Conservation (phyloP, 2,888 invertebrate species). For the Chrysotoxum bicinctum region DNA sequence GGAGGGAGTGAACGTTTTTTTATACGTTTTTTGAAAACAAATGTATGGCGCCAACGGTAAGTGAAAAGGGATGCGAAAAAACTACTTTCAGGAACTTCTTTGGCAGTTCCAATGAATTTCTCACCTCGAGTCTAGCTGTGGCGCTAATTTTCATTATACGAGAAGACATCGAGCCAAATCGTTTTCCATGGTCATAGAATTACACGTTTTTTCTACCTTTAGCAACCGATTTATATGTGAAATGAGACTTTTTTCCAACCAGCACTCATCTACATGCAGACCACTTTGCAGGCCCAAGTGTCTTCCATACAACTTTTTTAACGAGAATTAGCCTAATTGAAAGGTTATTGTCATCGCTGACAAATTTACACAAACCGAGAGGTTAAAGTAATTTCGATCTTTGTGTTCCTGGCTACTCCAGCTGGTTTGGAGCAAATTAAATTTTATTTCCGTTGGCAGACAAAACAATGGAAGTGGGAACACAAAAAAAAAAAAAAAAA, state of each 20-base stretch:
- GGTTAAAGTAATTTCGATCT: slow-evolving; percentile 55
- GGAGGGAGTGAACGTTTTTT: slow-evolving; percentile 14
- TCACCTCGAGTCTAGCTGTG: slow-evolving; percentile 32
- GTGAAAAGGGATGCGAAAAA: not conserved
- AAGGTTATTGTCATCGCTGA: slow-evolving; percentile 62
- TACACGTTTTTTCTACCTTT: slow-evolving; percentile 15
- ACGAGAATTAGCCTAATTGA: slow-evolving; percentile 64
- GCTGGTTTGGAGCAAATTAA: slow-evolving; percentile 46
- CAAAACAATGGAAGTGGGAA: slow-evolving; percentile 40
- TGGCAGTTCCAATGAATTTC: slow-evolving; percentile 48
- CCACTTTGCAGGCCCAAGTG: slow-evolving; percentile 26
- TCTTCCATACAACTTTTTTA: not conserved
- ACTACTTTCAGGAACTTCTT: slow-evolving; percentile 12
- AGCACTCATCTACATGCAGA: slow-evolving; percentile 15
- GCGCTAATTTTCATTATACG: not conserved
- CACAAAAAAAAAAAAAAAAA: not conserved
- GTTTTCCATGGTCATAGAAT: slow-evolving; percentile 8
- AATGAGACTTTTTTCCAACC: not conserved
- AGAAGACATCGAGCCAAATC: slow-evolving; percentile 16
- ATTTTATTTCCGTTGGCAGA: slow-evolving; percentile 61
- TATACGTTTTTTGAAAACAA: slow-evolving; percentile 13
- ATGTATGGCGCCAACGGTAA: slow-evolving; percentile 47
- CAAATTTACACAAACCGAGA: slow-evolving; percentile 52
- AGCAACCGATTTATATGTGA: not conserved
- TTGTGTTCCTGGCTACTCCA: slow-evolving; percentile 45